phyloP scores from a whole-genome alignment of 2,113 vertebrate species.

The Otocyon megalotis region DNA sequence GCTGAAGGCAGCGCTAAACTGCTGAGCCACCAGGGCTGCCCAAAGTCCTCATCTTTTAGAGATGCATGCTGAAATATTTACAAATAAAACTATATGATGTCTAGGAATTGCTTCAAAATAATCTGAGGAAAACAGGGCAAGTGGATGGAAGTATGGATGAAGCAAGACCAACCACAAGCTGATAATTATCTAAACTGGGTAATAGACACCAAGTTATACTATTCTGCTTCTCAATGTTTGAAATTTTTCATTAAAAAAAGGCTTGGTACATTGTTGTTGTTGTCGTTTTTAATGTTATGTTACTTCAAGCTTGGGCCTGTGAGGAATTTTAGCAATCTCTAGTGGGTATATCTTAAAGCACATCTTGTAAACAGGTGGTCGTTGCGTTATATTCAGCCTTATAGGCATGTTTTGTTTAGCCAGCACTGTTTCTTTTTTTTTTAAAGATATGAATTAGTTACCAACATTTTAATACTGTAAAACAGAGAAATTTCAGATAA shows the following conservation, averaged over 20 bases:
- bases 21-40: too few relatives aligned
- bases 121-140: background rate
- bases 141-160: background rate
- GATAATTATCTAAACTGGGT: background rate
- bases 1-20: too few relatives aligned
- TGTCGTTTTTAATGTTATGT: background rate
- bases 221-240: background rate
- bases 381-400: background rate
- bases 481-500: background rate
- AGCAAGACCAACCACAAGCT: background rate
- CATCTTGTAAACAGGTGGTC: background rate
- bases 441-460: background rate
- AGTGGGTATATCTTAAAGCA: background rate
- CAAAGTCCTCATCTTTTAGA: background rate
- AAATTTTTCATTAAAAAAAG: background rate
- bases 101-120: background rate
- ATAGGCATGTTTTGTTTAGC: background rate
- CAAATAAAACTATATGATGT: background rate
- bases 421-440: background rate
- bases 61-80: background rate
- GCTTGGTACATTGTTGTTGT: background rate
- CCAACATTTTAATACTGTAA: constrained; percentile 23
- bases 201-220: background rate
- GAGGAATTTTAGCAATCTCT: constrained; percentile 24
- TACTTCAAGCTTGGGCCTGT: background rate